Conservation (phyloP, 2,888 invertebrate species). For the Sylvicola cinctus region DNA sequence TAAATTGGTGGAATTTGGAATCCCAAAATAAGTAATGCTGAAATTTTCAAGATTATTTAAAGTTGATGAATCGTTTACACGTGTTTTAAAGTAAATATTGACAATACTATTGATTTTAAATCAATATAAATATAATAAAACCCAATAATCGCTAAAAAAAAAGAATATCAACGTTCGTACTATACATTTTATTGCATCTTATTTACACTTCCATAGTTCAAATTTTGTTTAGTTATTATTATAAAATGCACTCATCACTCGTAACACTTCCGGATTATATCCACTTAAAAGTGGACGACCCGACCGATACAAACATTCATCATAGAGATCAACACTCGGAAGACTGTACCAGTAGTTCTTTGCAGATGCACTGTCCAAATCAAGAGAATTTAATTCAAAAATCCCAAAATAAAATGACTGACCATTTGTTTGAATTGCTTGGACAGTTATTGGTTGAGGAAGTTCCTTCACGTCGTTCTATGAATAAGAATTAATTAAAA, state of each 20-base stretch:
- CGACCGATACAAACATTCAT: slow-evolving; percentile 37
- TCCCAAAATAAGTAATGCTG: too few relatives aligned
- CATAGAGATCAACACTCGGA: slow-evolving; percentile 40
- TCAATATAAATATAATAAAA: too few relatives aligned
- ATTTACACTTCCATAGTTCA: too few relatives aligned
- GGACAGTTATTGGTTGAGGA: slow-evolving; percentile 59
- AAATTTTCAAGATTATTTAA: too few relatives aligned
- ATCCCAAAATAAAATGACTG: slow-evolving; percentile 59
- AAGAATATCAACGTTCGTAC: too few relatives aligned
- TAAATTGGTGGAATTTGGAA: too few relatives aligned
- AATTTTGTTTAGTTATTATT: slow-evolving; percentile 28
- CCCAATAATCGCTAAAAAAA: too few relatives aligned
- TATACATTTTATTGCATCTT: too few relatives aligned
- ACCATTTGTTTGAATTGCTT: slow-evolving; percentile 66
- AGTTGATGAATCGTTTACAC: too few relatives aligned
- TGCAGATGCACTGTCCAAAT: slow-evolving; percentile 34
- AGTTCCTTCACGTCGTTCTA: slow-evolving; percentile 40
- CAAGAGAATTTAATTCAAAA: slow-evolving; percentile 63
- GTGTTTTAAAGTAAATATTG: too few relatives aligned
- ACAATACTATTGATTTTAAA: too few relatives aligned
- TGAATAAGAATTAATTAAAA: slow-evolving; percentile 7
- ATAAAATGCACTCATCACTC: slow-evolving; percentile 60
- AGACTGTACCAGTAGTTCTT: slow-evolving; percentile 63
- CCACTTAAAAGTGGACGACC: slow-evolving; percentile 46
- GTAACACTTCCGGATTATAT: slow-evolving; percentile 61